phyloP scores from a whole-genome alignment of 1,140 invertebrate genomes.

The Chironomus striatipennis region DNA sequence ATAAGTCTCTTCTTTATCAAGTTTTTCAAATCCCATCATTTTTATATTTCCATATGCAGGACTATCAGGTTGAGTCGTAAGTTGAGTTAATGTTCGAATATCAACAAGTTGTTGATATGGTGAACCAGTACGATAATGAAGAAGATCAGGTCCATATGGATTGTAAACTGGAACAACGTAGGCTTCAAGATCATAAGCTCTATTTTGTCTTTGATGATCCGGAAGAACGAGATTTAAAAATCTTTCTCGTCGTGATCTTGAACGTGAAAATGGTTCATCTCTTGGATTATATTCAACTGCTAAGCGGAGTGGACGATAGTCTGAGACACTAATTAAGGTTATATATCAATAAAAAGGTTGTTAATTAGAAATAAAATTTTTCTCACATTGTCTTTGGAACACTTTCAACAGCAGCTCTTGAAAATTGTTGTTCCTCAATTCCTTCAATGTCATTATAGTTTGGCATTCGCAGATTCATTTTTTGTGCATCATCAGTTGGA shows the following conservation, averaged over 20 bases:
- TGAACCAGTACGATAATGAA: constrained; percentile 35
- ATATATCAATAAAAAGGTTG: no score
- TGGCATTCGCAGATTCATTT: neutral
- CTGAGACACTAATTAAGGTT: constrained; percentile 31
- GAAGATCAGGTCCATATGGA: constrained; percentile 27
- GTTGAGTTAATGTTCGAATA: constrained; percentile 29
- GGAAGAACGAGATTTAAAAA: neutral
- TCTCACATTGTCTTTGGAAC: constrained; percentile 32
- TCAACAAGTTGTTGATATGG: constrained; percentile 34
- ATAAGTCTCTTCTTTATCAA: constrained; percentile 29
- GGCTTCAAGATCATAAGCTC: constrained; percentile 33
- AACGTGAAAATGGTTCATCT: constrained; percentile 40
- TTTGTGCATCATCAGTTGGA: neutral
- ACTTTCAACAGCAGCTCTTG: constrained; percentile 48
- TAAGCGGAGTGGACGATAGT: constrained; percentile 45
- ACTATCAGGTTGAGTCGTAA: constrained; percentile 19
- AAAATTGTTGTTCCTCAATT: constrained; percentile 38
- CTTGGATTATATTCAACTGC: constrained; percentile 50
- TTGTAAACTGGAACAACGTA: constrained; percentile 31
- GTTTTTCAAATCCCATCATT: constrained; percentile 33
- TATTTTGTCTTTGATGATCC: neutral
- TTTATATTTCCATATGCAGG: constrained; percentile 26
- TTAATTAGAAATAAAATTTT: no score
- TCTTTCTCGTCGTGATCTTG: neutral
- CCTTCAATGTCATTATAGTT: constrained; percentile 27